phyloP scores from a whole-genome alignment of 2,888 invertebrate species.

The Antitype chi region DNA sequence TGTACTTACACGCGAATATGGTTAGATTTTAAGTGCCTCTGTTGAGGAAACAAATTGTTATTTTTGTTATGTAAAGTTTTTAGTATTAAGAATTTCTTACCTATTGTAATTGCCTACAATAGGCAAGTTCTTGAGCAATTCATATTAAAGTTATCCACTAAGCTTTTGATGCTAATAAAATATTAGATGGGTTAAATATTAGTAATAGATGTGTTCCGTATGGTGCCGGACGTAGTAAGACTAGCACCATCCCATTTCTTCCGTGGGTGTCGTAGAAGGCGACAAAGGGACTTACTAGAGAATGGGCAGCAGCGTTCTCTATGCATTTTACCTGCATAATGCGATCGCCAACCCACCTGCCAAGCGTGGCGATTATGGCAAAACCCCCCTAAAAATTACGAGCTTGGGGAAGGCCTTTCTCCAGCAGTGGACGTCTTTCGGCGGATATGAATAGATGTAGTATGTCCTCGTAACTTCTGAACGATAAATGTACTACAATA shows the following conservation, averaged over 20 bases:
- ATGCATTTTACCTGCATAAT: no score
- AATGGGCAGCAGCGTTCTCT: no score
- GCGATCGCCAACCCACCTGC: no score
- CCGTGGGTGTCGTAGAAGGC: no score
- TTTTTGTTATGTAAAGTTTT: conserved; percentile 4
- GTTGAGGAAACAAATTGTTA: conserved; percentile 21
- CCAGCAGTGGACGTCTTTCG: no score
- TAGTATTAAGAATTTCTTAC: neutral
- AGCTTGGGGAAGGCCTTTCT: no score
- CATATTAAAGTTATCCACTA: conserved; percentile 20
- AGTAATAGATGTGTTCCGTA: conserved; percentile 32
- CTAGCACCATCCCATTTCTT: no score
- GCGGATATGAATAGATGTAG: conserved; percentile 35
- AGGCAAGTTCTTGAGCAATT: neutral
- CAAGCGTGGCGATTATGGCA: no score
- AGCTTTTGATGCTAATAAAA: conserved; percentile 43
- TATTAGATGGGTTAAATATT: conserved; percentile 23
- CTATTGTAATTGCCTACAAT: no score
- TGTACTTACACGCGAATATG: conserved; percentile 44
- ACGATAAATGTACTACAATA: conserved; percentile 39
- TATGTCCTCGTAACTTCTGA: conserved; percentile 36
- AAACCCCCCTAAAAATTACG: no score
- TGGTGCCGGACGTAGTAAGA: no score
- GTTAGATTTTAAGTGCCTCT: conserved; percentile 25
- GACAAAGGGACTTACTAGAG: no score